Conservation (phyloP, 2,888 invertebrate genomes). For the Hoplodrina ambigua region DNA sequence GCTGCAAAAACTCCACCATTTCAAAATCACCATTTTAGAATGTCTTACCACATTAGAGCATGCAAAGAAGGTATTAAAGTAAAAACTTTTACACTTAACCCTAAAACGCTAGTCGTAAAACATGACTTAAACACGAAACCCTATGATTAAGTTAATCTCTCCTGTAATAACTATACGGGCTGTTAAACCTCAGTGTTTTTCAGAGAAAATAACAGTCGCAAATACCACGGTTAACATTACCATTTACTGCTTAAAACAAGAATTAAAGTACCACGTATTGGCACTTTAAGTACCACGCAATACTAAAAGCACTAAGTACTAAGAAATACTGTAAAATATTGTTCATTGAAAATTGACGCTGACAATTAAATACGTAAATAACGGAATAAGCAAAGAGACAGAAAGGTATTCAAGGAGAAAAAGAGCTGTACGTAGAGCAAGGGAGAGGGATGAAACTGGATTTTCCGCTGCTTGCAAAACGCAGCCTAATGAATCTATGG, state of each 20-base stretch:
- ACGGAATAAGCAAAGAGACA: conserved; percentile 5
- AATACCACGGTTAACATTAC: conserved; percentile 15
- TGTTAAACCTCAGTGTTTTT: conserved; percentile 28
- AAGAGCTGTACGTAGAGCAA: conserved; percentile 20
- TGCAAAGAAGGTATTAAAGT: conserved; percentile 38
- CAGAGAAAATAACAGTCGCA: conserved; percentile 37
- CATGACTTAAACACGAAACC: conserved; percentile 39
- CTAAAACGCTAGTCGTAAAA: conserved; percentile 46
- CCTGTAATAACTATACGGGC: conserved; percentile 38
- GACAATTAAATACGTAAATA: conserved; percentile 3
- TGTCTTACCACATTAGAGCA: conserved; percentile 10
- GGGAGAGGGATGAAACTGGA: conserved; percentile 42
- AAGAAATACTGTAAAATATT: not conserved
- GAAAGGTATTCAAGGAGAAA: conserved; percentile 20
- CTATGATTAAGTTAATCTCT: conserved; percentile 54
- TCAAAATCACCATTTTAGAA: not conserved
- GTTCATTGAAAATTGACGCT: conserved; percentile 2
- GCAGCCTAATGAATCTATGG: conserved; percentile 43
- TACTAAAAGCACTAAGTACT: not conserved
- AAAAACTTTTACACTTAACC: conserved; percentile 49
- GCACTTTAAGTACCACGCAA: conserved; percentile 19
- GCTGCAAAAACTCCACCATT: not conserved
- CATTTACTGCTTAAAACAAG: conserved; percentile 16
- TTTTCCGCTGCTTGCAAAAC: conserved; percentile 50
- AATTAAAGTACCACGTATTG: conserved; percentile 27